These are phyloP conservation scores for Nerophis lumbriciformis DNA, from an alignment of 2,113 vertebrate species.

Conservation along the genomic window DNA sequence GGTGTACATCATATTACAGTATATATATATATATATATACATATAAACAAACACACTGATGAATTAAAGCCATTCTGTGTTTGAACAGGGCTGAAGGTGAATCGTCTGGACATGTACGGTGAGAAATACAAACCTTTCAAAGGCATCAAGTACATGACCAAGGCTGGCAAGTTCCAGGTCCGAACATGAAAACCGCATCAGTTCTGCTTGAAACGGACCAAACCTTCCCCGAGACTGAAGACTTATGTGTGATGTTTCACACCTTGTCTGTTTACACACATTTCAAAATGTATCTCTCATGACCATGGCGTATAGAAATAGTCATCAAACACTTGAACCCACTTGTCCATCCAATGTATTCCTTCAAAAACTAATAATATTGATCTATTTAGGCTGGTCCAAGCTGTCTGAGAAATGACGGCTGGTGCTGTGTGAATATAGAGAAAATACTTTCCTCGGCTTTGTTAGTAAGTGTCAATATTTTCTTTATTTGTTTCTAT, in stretches of 20 bases:
- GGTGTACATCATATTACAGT: too few species aligned
- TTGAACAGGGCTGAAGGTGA: conserved; percentile 92
- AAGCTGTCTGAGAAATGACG: background rate
- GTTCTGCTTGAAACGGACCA: conserved; percentile 33
- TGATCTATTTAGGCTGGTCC: background rate
- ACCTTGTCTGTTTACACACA: conserved; percentile 29
- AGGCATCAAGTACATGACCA: conserved; percentile 99
- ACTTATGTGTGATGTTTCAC: conserved; percentile 4
- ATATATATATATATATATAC: too few species aligned
- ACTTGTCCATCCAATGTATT: background rate
- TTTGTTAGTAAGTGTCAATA: too few species aligned
- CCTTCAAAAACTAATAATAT: too few species aligned
- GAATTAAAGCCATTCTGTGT: conserved; percentile 6
- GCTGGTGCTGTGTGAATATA: background rate
- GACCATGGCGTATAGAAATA: background rate
- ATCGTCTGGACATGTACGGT: conserved; percentile 97
- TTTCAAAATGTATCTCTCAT: conserved; percentile 48
- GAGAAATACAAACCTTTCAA: conserved; percentile 99
- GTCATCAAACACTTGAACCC: conserved; percentile 5
- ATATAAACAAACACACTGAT: too few species aligned
- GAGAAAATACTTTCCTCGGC: background rate
- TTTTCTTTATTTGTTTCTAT: background rate
- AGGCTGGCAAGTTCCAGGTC: conserved; percentile 98
- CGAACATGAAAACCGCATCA: conserved; percentile 80
- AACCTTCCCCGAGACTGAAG: conserved; percentile 31